Base-by-base conservation (phyloP, 92 coral and sea anemone genomes). In the Epizoanthus rinbou region DNA sequence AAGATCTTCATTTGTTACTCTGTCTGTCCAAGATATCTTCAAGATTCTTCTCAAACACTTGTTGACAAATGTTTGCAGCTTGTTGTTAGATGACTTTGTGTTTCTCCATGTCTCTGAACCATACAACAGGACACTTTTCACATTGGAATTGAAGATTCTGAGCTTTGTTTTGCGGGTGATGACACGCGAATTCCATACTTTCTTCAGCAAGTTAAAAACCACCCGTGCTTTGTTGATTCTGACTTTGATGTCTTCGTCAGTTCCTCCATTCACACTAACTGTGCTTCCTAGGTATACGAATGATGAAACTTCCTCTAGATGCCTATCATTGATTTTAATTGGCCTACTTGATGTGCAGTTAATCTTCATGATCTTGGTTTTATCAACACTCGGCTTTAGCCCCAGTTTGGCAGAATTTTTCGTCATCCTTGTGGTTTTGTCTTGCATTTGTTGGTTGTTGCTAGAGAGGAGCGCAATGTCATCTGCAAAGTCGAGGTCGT, bases 211-310 rank as follows among this genome's bases (percentile, higher is more conserved):
- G 65, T 75, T 50, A 35, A 75, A 75, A 21, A 31, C 65, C 33
- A 8, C 60, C 41, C 64, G 18, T 35, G 81, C 81, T 75, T 75
- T 53, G 28, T 63, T 63, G 60, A 75, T 75, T 56, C 81, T 47
- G 31, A n/a, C 39, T 47, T 24, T 19, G 24, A 50, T 53, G 81
- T 75, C 81, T 56, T 75, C 13, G 45, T 75, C 81, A 41, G 81
- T 75, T 75, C 68, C 68, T 47, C 81, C 64, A 19, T 50, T 3
- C 17, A 37, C 43, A 21, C 64, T 18, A 6, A 16, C 68, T 21
- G 66, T 76, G 63, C 81, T 52, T 22, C 41, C 81, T 18, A 54
- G 67, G 81, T 76, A 76, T 8, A 63, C 37, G 3, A 76, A 76
- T 4, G 31, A 19, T 52, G 9, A 15, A 76, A 39, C 31, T 33